Base-by-base conservation (phyloP, 2,797 vertebrate genomes). In the Acridotheres tristis region DNA sequence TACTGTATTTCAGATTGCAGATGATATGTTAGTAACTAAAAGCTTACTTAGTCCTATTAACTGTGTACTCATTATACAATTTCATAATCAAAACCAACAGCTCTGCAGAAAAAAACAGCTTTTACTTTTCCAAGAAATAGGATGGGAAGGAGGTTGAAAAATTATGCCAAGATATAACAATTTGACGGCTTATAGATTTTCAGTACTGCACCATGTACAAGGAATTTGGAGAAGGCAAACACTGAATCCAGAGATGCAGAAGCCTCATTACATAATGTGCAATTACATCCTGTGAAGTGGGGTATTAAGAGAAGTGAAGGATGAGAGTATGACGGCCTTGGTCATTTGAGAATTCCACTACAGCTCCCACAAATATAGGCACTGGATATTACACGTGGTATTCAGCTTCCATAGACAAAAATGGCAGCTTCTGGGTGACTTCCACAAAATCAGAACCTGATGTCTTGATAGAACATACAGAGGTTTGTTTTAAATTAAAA, bases 191-290 rank as follows among this genome's bases (percentile, higher is more conserved):
- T 23, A 43, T 9, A 50, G 16, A 17, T 66, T 79, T 79, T 58
- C 45, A 43, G 0, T 16, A n/a, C 40, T 66, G 50, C 12, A 7
- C 13, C 2, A 0, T 2, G 7, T 16, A 53, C 11, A 21, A 42
- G 30, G 29, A 77, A 61, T 75, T 6, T 21, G 12, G 23, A 87
- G 23, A 9, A 69, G 13, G 18, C 9, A 63, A 57, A 54, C 51
- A 51, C 21, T 18, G 11, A 65, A 50, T 77, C 54, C 38, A 53
- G 57, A 76, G 57, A 40, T 20, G 11, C 7, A 47, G 20, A 65
- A 47, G 20, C 34, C 16, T 61, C 53, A 45, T 29, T 20, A 69
- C 22, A 16, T 1, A 1, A 34, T 10, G 26, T 20, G 38, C 38
- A 38, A 38, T 38, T 38, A 38, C 38, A 38, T 34, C n/a, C 18